Evolutionary conservation across 1,140 invertebrate genomes (phyloP).

Genomic region (Panagrolaimus sp.): DNA sequence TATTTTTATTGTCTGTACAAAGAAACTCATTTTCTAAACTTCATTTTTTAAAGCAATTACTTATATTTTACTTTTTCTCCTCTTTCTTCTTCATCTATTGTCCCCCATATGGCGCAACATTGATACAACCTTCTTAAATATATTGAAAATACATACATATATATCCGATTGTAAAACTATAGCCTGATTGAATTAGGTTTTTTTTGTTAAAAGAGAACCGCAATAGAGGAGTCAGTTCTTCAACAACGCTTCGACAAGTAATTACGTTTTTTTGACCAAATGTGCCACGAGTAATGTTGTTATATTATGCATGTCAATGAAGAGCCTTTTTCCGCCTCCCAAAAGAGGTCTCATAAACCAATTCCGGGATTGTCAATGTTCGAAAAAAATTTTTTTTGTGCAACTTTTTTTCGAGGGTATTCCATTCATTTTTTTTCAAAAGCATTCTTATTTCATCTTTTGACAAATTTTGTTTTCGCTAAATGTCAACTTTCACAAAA

Average conservation of each 20-base stretch:
- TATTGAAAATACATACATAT: too few species aligned
- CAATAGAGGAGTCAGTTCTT: too few species aligned
- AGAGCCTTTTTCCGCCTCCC: not conserved
- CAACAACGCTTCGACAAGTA: not conserved
- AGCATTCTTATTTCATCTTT: not conserved
- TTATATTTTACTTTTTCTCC: too few species aligned
- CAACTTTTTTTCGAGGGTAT: not conserved
- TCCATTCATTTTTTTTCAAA: not conserved
- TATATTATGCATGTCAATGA: constrained; percentile 9
- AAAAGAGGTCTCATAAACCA: constrained; percentile 13
- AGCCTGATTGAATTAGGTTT: too few species aligned
- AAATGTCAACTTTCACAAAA: not conserved
- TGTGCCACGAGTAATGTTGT: constrained; percentile 16
- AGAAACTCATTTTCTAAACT: too few species aligned
- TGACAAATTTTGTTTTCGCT: not conserved
- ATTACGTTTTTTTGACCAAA: constrained; percentile 17
- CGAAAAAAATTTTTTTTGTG: not conserved
- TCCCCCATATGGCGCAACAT: too few species aligned
- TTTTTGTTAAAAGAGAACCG: too few species aligned
- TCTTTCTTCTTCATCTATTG: too few species aligned
- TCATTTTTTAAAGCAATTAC: too few species aligned
- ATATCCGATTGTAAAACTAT: too few species aligned
- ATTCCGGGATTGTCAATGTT: not conserved
- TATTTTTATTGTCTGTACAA: too few species aligned
- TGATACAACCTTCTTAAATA: too few species aligned